A percentile compares a stretch with the other conserved stretches of the same genome.
phyloP scores from a whole-genome alignment of 2,888 invertebrate genomes.

The Nineta flava region DNA sequence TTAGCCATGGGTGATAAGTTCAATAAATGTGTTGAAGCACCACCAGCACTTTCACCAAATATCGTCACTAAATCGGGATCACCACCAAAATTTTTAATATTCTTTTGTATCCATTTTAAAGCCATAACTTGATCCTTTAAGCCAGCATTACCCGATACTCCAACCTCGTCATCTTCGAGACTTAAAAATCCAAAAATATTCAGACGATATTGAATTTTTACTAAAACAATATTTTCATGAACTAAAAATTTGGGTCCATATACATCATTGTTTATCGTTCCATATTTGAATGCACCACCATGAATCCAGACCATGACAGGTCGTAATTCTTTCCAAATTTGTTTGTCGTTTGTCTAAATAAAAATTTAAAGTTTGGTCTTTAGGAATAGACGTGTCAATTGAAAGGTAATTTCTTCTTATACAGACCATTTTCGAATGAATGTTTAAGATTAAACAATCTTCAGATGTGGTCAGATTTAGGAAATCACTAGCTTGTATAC shows the following conservation, averaged over 20 bases:
- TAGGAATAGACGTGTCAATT: too few relatives aligned
- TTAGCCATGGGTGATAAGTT: not conserved
- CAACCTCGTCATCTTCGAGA: not conserved
- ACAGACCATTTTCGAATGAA: not conserved
- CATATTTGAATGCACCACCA: not conserved
- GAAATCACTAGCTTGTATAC: not conserved
- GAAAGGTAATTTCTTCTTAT: too few relatives aligned
- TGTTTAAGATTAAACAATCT: not conserved
- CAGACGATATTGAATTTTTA: not conserved
- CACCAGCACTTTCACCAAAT: not conserved
- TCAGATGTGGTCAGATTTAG: too few relatives aligned
- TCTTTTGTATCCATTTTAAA: not conserved
- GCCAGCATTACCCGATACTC: not conserved
- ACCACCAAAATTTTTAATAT: not conserved
- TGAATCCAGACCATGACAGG: not conserved
- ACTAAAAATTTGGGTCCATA: not conserved
- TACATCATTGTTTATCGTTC: not conserved
- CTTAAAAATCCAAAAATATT: not conserved
- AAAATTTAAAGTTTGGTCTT: too few relatives aligned
- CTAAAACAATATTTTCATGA: not conserved
- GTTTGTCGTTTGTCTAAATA: too few relatives aligned
- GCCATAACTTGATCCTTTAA: not conserved
- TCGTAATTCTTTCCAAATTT: not conserved
- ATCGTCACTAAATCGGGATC: not conserved
- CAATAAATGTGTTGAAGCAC: not conserved